Evolutionary conservation across 2,113 vertebrate genomes (phyloP).

Genomic region (Conger conger): DNA sequence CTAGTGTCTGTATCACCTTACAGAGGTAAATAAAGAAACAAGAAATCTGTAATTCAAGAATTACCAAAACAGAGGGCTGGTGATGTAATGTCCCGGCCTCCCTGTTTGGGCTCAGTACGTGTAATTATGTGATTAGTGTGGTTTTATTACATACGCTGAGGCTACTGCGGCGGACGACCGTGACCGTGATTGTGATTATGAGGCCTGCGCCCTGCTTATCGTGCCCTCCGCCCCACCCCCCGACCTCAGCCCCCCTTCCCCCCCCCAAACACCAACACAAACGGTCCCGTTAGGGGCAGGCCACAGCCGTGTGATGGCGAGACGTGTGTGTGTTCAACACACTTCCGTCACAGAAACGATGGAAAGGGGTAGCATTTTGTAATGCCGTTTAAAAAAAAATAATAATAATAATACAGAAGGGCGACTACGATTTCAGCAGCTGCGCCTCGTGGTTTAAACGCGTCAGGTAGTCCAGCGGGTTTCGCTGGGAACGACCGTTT

Average conservation of each 20-base stretch:
- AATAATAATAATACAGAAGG: neutral
- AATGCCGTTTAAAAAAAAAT: neutral
- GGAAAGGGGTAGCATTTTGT: neutral
- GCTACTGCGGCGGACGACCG: conserved; percentile 37
- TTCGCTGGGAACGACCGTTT: neutral
- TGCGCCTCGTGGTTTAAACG: neutral
- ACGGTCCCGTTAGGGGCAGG: neutral
- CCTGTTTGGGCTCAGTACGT: conserved; percentile 41
- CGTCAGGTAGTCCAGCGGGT: neutral
- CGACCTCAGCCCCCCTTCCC: too few relatives aligned
- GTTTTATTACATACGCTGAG: conserved; percentile 38
- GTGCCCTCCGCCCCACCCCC: neutral
- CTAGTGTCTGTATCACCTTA: conserved; percentile 57
- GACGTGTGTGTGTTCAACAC: neutral
- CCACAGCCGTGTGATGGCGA: neutral
- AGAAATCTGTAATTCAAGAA: conserved; percentile 45
- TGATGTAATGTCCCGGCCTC: conserved; percentile 38
- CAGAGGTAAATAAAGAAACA: conserved; percentile 56
- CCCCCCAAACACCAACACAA: neutral
- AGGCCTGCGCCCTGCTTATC: conserved; percentile 1
- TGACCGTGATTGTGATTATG: conserved; percentile 27
- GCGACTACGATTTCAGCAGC: neutral
- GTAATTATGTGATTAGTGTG: conserved; percentile 50
- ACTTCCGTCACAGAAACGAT: neutral
- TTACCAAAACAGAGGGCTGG: conserved; percentile 29